Evolutionary conservation across 2,113 vertebrate genomes (phyloP).

Genomic region (Saguinus midas): DNA sequence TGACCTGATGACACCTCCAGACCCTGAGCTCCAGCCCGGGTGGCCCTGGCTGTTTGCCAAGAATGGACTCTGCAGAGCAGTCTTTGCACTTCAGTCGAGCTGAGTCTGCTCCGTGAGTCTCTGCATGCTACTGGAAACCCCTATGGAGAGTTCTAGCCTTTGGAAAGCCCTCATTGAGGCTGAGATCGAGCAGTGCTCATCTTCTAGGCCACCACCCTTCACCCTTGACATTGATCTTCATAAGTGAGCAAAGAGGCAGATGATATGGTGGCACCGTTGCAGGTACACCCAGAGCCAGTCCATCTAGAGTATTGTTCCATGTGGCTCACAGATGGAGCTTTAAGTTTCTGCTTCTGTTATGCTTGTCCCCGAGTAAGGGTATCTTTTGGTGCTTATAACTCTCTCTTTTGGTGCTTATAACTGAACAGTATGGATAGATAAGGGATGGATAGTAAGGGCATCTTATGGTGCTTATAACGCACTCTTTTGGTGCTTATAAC

Average conservation of each 20-base stretch:
- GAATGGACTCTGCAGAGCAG: background rate
- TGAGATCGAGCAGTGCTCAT: background rate
- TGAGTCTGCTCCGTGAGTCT: background rate
- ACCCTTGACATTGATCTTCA: background rate
- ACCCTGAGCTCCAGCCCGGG: background rate
- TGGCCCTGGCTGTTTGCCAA: background rate
- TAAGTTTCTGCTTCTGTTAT: background rate
- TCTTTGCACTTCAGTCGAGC: background rate
- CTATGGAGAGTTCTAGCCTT: background rate
- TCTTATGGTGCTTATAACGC: background rate
- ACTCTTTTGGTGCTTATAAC: background rate
- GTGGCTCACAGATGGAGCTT: background rate
- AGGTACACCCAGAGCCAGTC: background rate
- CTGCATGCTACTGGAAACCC: background rate
- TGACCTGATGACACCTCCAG: background rate
- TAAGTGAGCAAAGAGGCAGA: background rate
- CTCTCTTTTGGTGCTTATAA: background rate
- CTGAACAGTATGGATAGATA: background rate
- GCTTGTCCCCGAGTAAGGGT: background rate
- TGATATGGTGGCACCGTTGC: accelerated
- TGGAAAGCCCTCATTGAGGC: background rate
- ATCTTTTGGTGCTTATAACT: background rate
- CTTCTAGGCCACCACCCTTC: background rate
- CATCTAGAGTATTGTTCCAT: accelerated
- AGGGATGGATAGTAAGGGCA: background rate